These are phyloP conservation scores for Perccottus glenii DNA, from an alignment of 2,113 vertebrate species.

Conservation along the genomic window DNA sequence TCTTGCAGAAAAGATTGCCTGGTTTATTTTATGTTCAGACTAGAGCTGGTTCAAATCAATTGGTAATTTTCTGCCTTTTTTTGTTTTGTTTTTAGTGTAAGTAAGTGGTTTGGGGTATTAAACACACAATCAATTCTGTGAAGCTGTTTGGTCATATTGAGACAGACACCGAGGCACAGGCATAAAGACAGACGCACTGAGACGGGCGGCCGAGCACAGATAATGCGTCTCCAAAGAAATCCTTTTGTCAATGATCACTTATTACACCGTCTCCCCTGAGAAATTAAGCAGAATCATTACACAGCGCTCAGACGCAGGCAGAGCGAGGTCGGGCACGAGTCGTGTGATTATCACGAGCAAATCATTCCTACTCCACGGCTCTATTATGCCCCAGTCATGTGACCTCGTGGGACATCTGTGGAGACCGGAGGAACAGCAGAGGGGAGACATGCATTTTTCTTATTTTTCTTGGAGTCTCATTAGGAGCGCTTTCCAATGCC, in stretches of 20 bases:
- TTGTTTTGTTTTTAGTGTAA: no score
- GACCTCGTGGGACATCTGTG: constrained; percentile 14
- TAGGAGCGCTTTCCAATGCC: no score
- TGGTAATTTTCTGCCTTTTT: no score
- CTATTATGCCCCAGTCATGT: constrained; percentile 37
- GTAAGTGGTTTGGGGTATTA: no score
- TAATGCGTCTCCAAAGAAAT: constrained; percentile 55
- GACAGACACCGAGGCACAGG: background rate
- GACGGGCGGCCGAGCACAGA: constrained; percentile 1
- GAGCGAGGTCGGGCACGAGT: constrained; percentile 21
- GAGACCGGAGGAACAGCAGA: background rate
- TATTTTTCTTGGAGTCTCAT: background rate
- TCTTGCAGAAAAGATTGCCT: no score
- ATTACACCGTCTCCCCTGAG: constrained; percentile 60
- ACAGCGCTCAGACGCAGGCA: constrained; percentile 29
- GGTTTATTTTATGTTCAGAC: no score
- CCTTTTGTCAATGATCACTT: constrained; percentile 69
- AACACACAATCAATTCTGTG: no score
- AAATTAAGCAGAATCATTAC: constrained; percentile 68
- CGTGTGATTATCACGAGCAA: constrained; percentile 50
- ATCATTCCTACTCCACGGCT: constrained; percentile 45
- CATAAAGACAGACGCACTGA: background rate
- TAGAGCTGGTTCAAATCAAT: no score
- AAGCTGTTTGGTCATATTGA: background rate
- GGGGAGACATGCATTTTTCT: background rate